Evolutionary conservation across 2,888 invertebrate species (phyloP), one percentile per base, ranked within the genome.

Genomic region (Apodemia zela): DNA sequence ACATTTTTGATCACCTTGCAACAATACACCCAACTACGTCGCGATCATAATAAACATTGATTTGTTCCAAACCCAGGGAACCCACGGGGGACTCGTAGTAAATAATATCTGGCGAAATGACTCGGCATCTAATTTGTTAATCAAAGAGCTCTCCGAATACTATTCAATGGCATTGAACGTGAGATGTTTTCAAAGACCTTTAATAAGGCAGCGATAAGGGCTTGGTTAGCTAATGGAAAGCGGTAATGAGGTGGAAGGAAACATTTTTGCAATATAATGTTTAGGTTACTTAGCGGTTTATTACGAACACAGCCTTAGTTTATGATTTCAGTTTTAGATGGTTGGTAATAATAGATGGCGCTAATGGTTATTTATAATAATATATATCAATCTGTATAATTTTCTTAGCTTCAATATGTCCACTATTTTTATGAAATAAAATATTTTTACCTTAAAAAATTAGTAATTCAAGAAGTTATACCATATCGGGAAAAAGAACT

Each of bases 241-340:
- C 51, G 51, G 51, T 54, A 54, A 54, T 54, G 51, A 54, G 25
- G 13, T 54, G 51, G 51, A 54, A 54, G 51, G 51, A 25, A 54
- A 54, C 15, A 21, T 54, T 21, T 21, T 25, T 18, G 51, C 51
- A 13, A 25, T 54, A 54, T 54, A 54, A 54, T 54, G 51, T 21
- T 25, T 21, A 25, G 21, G 21, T 54, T 54, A 54, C 51, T 25
- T 21, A 54, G 51, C 21, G 25, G 51, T 54, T 54, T 54, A 18
- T 51, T 51, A 51, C 11, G 51, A 51, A 51, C 15, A 42, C 42
- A 42, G 15, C 42, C 5, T 42, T 42, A n/a, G 13, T 15, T 42
- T 42, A 42, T 42, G 15, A 15, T 15, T 5, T 15, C 4, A 1
- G 4, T 42, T 42, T 42, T 38, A 15, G 3, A 42, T 15, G 4